A percentile compares a stretch with the other conserved stretches of the same genome.
These are phyloP conservation scores for Marmota monax DNA, from an alignment of 2,113 vertebrate genomes.

Conservation along the genomic window DNA sequence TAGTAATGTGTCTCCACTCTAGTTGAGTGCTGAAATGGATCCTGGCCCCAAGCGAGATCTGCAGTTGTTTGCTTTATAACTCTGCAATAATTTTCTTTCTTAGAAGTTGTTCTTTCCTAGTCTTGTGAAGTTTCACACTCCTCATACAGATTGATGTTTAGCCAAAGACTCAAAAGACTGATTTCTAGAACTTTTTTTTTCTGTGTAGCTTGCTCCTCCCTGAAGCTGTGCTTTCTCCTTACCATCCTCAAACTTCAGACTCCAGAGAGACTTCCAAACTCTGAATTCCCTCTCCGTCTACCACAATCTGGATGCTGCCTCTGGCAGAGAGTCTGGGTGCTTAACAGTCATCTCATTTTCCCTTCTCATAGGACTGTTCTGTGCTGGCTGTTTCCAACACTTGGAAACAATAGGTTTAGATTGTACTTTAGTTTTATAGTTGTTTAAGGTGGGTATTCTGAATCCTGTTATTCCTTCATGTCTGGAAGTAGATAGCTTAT, in stretches of 20 bases:
- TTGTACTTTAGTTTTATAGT: neutral
- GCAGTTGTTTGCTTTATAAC: neutral
- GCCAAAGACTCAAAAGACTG: neutral
- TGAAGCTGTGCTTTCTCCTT: neutral
- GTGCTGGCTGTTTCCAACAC: neutral
- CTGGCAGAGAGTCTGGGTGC: neutral
- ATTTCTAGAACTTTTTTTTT: neutral
- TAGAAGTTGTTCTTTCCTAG: neutral
- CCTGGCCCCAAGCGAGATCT: neutral
- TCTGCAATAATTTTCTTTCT: neutral
- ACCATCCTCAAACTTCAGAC: neutral
- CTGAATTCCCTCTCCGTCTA: neutral
- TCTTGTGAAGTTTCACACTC: neutral
- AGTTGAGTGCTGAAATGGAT: neutral
- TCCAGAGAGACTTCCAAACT: neutral
- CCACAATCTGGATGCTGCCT: neutral
- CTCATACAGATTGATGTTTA: neutral
- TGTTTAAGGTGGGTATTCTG: neutral
- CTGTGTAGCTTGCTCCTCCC: neutral
- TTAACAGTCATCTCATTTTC: neutral
- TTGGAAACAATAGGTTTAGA: neutral
- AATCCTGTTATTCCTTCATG: neutral
- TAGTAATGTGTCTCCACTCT: neutral
- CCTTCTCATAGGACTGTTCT: neutral
- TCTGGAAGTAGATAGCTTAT: neutral